phyloP scores from a whole-genome alignment of 2,888 invertebrate species.

The Drosophila cyrtoloma region DNA sequence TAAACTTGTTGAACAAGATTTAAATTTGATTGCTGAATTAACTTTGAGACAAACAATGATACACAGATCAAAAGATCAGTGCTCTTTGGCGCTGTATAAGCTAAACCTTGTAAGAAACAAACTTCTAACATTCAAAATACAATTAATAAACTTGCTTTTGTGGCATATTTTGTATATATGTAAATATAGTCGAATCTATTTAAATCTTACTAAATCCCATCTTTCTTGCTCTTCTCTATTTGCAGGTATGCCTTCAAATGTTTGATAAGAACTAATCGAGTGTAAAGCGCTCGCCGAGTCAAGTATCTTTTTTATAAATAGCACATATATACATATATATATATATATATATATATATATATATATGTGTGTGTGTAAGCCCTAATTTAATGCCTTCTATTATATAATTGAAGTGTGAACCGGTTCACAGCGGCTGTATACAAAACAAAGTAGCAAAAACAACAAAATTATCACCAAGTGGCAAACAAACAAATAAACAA shows the following conservation, averaged over 20 bases:
- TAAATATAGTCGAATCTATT: not conserved
- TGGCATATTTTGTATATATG: not conserved
- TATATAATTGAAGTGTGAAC: constrained; percentile 31
- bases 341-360: not conserved
- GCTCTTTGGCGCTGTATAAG: not conserved
- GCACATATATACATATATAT: not conserved
- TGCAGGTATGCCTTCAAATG: constrained; percentile 25
- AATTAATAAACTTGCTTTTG: not conserved
- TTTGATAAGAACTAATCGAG: constrained; percentile 1
- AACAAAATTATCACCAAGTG: constrained; percentile 46
- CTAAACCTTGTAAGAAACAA: not conserved
- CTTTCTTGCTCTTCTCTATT: constrained; percentile 9
- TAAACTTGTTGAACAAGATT: not conserved
- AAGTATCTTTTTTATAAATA: not conserved
- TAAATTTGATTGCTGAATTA: not conserved
- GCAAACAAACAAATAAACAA: constrained; percentile 43
- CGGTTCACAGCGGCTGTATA: constrained; percentile 26
- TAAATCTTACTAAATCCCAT: not conserved
- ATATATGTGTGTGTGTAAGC: not conserved
- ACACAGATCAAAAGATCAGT: not conserved
- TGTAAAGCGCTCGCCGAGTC: constrained; percentile 2
- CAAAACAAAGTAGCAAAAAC: constrained; percentile 25
- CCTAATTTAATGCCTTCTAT: constrained; percentile 26
- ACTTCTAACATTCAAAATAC: not conserved
- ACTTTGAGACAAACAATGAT: not conserved